Evolutionary conservation across 2,888 invertebrate genomes (phyloP).

Genomic region (Liposcelis brunnea): DNA sequence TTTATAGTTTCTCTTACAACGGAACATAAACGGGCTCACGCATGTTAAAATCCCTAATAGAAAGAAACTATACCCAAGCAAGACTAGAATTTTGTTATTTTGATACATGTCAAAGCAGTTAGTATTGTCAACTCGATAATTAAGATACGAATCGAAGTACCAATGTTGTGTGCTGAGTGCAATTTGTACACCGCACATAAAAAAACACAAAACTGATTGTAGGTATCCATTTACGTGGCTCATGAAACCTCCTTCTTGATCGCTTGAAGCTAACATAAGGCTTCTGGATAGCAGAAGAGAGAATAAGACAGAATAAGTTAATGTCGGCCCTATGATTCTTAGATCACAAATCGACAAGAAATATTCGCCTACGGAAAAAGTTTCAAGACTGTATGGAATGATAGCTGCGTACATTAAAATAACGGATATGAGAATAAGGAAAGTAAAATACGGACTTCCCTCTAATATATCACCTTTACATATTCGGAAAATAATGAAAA

Average conservation of each 20-base stretch:
- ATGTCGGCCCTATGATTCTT: conserved; percentile 37
- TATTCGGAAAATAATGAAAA: conserved; percentile 45
- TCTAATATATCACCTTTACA: conserved; percentile 46
- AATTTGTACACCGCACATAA: conserved; percentile 42
- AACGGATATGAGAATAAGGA: conserved; percentile 26
- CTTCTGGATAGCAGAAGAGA: conserved; percentile 44
- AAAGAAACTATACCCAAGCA: conserved; percentile 42
- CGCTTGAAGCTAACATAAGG: conserved; percentile 46
- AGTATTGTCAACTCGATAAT: conserved; percentile 22
- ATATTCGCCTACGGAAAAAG: conserved; percentile 19
- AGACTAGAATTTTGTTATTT: conserved; percentile 30
- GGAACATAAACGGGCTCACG: conserved; percentile 40
- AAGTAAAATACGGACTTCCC: conserved; percentile 36
- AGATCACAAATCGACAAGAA: conserved; percentile 30
- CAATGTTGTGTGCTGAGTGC: conserved; percentile 24
- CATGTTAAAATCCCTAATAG: conserved; percentile 37
- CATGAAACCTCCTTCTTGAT: conserved; percentile 43
- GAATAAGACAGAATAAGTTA: conserved; percentile 43
- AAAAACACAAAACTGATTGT: conserved; percentile 42
- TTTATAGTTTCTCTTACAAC: conserved; percentile 46
- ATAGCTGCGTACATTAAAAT: conserved; percentile 27
- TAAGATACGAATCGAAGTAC: conserved; percentile 26
- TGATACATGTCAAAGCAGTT: conserved; percentile 32
- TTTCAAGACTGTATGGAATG: conserved; percentile 27
- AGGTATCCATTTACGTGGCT: conserved; percentile 53